These are phyloP conservation scores for Heliconius aoede DNA, from an alignment of 2,888 invertebrate genomes.

Conservation along the genomic window DNA sequence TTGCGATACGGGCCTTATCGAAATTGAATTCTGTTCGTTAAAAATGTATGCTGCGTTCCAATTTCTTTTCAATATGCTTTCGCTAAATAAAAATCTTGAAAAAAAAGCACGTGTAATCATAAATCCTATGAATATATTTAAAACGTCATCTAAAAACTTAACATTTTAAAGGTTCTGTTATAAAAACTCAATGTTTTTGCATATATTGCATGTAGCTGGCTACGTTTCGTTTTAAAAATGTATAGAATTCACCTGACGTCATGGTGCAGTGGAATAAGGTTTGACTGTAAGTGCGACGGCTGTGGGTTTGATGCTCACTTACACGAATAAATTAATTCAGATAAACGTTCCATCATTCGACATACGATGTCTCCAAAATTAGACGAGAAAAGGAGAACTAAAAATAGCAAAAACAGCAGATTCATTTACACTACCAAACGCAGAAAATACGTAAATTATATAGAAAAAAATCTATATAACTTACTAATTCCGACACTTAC, in stretches of 20 bases:
- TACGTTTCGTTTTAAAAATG: neutral
- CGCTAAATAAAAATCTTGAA: constrained; percentile 39
- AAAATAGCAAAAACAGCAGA: no score
- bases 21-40: constrained; percentile 41
- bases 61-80: constrained; percentile 42
- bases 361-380: neutral
- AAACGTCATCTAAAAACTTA: neutral
- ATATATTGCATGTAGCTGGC: neutral
- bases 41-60: constrained; percentile 44
- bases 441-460: no score
- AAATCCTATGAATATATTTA: constrained; percentile 21
- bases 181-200: neutral
- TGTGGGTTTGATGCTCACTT: neutral
- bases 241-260: neutral
- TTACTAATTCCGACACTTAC: neutral
- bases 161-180: neutral
- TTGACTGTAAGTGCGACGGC: neutral
- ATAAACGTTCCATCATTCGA: neutral
- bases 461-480: neutral
- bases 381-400: neutral
- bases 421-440: no score
- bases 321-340: neutral
- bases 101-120: constrained; percentile 29
- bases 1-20: constrained; percentile 47
- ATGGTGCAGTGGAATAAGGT: no score